Evolutionary conservation across 1,140 invertebrate species (phyloP), one percentile per base, ranked within the genome.

Genomic region (Trichoplusia ni): DNA sequence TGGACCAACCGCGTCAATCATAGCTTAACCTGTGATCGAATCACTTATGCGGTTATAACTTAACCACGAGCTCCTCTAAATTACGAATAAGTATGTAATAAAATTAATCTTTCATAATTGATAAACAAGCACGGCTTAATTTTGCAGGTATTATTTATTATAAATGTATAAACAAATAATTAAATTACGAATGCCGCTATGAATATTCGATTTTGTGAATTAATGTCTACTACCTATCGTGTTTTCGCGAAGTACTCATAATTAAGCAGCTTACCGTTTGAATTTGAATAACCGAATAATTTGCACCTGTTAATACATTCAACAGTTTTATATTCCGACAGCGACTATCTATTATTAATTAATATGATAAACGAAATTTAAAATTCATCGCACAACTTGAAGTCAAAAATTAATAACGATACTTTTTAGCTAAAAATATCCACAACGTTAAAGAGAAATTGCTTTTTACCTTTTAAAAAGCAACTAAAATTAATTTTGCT

Each of bases 401-500:
- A 40, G 9, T 19, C 5, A 49, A 27, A 35, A 35, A 51, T 51
- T 51, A 19, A 35, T 51, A 13, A 33, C 33, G 25, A 18, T 21
- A 46, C 0, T 14, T 27, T 35, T 51, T 9, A 19, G 3, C 9
- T n/a, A 33, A 11, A 18, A 4, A 35, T 33, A 51, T 51, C 8
- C 1, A 2, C 1, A 0, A 18, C n/a, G 16, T 16, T 35, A n/a
- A 14, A 51, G n/a, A 11, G 4, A 13, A 35, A 35, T n/a, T 51
- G 11, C 14, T 33, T 18, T 21, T 35, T 21, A 13, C 2, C 7
- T 27, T 27, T 51, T 4, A 31, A 29, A 29, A 25, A 49, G 25
- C 46, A 33, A 21, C 29, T 51, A 35, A 33, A 51, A 51, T 35
- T 35, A 49, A 49, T 49, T 33, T 31, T 31, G 35, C 9, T 35